Evolutionary conservation across 1,140 invertebrate species (phyloP), one percentile per base, ranked within the genome.

Genomic region (Brachionus calyciflorus): DNA sequence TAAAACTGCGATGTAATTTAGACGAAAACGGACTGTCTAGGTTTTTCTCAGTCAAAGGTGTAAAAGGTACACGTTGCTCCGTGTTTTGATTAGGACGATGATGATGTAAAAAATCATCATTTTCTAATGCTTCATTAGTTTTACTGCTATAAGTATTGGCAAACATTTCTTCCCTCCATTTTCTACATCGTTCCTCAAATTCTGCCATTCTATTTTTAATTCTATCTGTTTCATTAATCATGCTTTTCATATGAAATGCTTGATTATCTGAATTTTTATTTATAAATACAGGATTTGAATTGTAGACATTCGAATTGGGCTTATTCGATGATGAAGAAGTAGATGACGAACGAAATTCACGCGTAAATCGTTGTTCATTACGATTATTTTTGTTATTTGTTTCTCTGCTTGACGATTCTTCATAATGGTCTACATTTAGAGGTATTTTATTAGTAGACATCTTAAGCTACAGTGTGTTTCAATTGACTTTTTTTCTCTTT

Each of bases 161-260:
- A 48, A 77, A 77, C 7, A 77, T 21, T 26, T 63, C 33, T 48
- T 77, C 55, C 19, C 76, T 51, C 55, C 76, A 77, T 40, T 55
- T 55, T 10, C 57, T 10, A 40, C 76, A 77, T 17, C 51, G 49
- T 9, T 77, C 76, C 48, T 77, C 76, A 30, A 77, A 77, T 14
- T 77, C 76, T 33, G 12, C 44, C 57, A 77, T 76, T 14, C 73
- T 19, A 28, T 14, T 57, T 30, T 40, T 44, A 12, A 76, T 76
- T n/a, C 48, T 24, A 10, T 75, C 69, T 4, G 65, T 70, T 24
- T 70, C 65, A 26, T 70, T 40, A n/a, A 26, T 44, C 40, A 70
- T 70, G 19, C 33, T 51, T 17, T 70, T 44, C 65, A 70, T 70
- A 19, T 19, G 26, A 19, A 49, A 70, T 17, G 63, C n/a, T n/a